phyloP scores from a whole-genome alignment of 2,888 invertebrate species.

The Aphodius granarius region DNA sequence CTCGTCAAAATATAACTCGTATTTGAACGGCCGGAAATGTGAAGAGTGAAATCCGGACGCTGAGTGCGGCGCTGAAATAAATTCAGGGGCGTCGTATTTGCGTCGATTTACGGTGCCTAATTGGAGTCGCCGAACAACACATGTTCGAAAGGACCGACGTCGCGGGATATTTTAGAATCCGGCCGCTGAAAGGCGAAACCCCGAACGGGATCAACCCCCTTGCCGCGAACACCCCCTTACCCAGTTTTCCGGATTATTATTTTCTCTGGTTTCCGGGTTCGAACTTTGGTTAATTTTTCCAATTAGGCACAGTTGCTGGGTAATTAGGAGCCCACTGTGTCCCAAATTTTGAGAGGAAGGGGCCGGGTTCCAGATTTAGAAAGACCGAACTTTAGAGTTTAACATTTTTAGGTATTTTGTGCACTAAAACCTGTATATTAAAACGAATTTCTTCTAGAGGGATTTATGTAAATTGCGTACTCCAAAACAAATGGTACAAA shows the following conservation, averaged over 20 bases:
- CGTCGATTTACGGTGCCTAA: not conserved
- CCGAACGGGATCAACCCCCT: not conserved
- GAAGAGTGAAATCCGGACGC: not conserved
- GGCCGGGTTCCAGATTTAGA: not conserved
- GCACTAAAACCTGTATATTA: no score
- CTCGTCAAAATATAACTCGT: no score
- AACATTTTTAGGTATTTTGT: not conserved
- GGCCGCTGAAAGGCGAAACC: not conserved
- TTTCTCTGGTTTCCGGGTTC: constrained; percentile 35
- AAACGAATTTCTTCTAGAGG: no score
- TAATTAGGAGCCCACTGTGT: constrained; percentile 3
- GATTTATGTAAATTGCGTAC: no score
- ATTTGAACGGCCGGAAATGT: not conserved
- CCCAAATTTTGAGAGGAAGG: not conserved
- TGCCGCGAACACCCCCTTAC: not conserved
- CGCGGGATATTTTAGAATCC: constrained; percentile 14
- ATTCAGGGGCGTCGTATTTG: not conserved
- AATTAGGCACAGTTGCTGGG: constrained; percentile 35
- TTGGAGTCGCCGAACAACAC: not conserved
- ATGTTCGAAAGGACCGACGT: constrained; percentile 15
- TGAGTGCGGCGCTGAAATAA: not conserved
- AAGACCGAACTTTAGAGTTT: no score
- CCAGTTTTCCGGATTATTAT: constrained; percentile 39
- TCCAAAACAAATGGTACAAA: no score
- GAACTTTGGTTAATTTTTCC: constrained; percentile 43